Percentiles rank a stretch among this genome's conserved stretches.
Conservation (phyloP, 2,888 invertebrate genomes). For the Eilema caniola region DNA sequence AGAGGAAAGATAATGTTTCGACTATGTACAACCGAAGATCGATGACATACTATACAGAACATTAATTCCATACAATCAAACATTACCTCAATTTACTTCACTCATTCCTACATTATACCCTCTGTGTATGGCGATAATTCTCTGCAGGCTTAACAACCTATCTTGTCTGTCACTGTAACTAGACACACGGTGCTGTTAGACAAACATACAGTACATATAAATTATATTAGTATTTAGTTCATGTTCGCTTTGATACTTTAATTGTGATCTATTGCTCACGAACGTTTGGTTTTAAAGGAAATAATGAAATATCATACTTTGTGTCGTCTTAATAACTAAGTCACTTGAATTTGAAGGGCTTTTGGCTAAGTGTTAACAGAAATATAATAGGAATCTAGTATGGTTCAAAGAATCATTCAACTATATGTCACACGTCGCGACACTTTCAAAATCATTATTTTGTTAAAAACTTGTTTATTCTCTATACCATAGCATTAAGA, state of each 20-base stretch:
- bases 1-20: too few species aligned
- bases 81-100: slow-evolving; percentile 22
- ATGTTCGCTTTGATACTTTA: slow-evolving; percentile 18
- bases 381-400: too few species aligned
- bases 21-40: neutral
- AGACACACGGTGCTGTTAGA: slow-evolving; percentile 35
- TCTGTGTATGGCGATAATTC: slow-evolving; percentile 34
- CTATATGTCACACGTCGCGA: too few species aligned
- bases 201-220: slow-evolving; percentile 49
- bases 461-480: too few species aligned
- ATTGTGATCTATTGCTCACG: slow-evolving; percentile 26
- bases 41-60: neutral
- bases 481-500: too few species aligned
- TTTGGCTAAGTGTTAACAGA: too few species aligned
- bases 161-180: slow-evolving; percentile 46
- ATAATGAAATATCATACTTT: too few species aligned
- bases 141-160: slow-evolving; percentile 45
- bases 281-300: too few species aligned
- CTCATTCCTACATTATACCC: slow-evolving; percentile 36
- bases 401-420: too few species aligned
- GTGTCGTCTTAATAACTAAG: too few species aligned
- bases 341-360: too few species aligned
- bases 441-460: too few species aligned
- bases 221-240: slow-evolving; percentile 33
- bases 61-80: slow-evolving; percentile 35